These are phyloP conservation scores for Drosophila mercatorum DNA, from an alignment of 2,888 invertebrate genomes.

Conservation along the genomic window DNA sequence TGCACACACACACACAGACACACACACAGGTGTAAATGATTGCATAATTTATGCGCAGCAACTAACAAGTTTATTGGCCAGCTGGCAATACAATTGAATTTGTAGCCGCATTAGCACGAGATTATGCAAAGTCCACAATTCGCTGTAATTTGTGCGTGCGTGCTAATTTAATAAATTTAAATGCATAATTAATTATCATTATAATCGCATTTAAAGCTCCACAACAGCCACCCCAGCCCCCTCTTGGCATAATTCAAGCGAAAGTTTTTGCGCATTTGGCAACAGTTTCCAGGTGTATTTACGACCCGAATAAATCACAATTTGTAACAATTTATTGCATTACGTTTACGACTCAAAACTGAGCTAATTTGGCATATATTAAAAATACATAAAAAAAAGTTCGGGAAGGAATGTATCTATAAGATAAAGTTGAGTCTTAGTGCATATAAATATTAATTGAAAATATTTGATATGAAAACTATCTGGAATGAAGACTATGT, in stretches of 20 bases:
- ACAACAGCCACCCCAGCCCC: not conserved
- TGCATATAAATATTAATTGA: no score
- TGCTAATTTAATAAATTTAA: slow-evolving; percentile 67
- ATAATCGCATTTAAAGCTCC: slow-evolving; percentile 16
- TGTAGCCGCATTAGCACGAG: slow-evolving; percentile 59
- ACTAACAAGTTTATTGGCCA: slow-evolving; percentile 41
- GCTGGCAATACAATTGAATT: slow-evolving; percentile 59
- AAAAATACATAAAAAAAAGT: not conserved
- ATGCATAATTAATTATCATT: slow-evolving; percentile 70
- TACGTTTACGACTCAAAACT: not conserved
- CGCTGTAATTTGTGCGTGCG: slow-evolving; percentile 34
- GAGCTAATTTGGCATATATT: slow-evolving; percentile 2
- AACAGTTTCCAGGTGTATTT: slow-evolving; percentile 35
- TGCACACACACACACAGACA: slow-evolving; percentile 10
- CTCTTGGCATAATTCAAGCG: slow-evolving; percentile 20
- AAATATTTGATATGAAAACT: no score
- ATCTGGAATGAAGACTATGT: not conserved
- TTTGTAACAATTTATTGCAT: slow-evolving; percentile 31
- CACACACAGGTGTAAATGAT: slow-evolving; percentile 69
- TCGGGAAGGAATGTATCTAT: not conserved
- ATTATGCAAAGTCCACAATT: slow-evolving; percentile 46
- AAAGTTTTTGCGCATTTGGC: slow-evolving; percentile 28
- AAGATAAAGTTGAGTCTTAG: no score
- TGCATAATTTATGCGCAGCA: slow-evolving; percentile 57
- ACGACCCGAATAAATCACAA: slow-evolving; percentile 47